Conservation (phyloP, 2,888 invertebrate species). For the Amblyteles armatorius region DNA sequence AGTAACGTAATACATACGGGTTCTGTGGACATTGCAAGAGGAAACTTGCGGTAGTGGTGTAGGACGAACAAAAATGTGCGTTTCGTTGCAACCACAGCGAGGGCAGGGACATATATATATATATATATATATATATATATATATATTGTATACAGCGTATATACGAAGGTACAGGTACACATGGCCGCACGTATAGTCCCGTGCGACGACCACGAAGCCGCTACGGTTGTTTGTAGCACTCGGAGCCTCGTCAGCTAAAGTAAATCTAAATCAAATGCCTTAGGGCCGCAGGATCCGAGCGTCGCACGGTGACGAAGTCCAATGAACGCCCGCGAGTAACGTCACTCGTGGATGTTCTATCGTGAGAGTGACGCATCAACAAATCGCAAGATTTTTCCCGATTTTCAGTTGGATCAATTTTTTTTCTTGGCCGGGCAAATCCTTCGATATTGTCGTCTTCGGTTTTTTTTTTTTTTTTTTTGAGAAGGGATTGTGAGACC, state of each 20-base stretch:
- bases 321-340: neutral
- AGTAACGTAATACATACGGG: slow-evolving; percentile 51
- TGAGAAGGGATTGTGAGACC: too few relatives aligned
- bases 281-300: slow-evolving; percentile 13
- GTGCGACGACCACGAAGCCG: neutral
- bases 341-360: neutral
- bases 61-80: slow-evolving; percentile 42
- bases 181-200: neutral
- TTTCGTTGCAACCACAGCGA: slow-evolving; percentile 29
- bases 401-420: neutral
- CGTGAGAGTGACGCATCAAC: neutral
- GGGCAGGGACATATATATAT: slow-evolving; percentile 9
- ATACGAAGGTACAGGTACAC: slow-evolving; percentile 7
- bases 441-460: neutral
- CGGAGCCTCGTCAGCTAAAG: slow-evolving; percentile 22
- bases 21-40: slow-evolving; percentile 47
- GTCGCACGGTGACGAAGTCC: neutral
- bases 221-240: slow-evolving; percentile 20
- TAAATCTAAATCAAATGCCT: slow-evolving; percentile 6
- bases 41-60: slow-evolving; percentile 44
- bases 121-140: neutral
- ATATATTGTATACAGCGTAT: neutral
- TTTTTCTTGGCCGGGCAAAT: neutral
- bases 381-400: too few relatives aligned
- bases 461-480: neutral